These are phyloP conservation scores for Azorinus chamasolen DNA, from an alignment of 2,888 invertebrate species.

Conservation along the genomic window DNA sequence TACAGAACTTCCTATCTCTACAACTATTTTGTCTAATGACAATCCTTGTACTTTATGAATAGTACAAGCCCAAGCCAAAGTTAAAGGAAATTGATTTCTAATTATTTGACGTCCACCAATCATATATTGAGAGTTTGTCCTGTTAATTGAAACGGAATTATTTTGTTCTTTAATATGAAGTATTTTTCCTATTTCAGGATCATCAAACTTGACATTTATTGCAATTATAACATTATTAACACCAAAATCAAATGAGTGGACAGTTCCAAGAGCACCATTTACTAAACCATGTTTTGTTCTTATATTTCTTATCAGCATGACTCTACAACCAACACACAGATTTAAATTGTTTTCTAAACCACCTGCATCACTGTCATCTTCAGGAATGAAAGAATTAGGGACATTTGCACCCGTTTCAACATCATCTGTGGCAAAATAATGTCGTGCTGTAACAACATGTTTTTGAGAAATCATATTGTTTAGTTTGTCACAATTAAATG, in stretches of 20 bases:
- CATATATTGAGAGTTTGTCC: constrained; percentile 16
- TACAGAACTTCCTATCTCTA: constrained; percentile 17
- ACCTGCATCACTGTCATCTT: constrained; percentile 26
- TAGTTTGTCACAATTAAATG: constrained; percentile 2
- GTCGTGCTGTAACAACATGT: constrained; percentile 3
- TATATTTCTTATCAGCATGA: constrained; percentile 28
- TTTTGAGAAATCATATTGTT: background rate
- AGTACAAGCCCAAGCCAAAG: constrained; percentile 20
- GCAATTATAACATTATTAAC: background rate
- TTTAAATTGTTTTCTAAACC: constrained; percentile 4
- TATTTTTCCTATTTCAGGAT: constrained; percentile 4
- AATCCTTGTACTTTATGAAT: constrained; percentile 34
- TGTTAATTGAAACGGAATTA: constrained; percentile 16
- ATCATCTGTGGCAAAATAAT: constrained; percentile 28
- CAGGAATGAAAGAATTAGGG: background rate
- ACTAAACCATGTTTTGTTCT: constrained; percentile 23
- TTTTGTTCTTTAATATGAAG: background rate
- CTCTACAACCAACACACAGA: constrained; percentile 21
- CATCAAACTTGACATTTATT: constrained; percentile 20
- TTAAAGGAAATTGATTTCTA: constrained; percentile 38
- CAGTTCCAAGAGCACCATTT: constrained; percentile 33
- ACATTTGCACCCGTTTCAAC: constrained; percentile 18
- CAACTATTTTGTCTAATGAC: background rate
- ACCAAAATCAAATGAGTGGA: constrained; percentile 4
- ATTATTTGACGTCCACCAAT: constrained; percentile 21